These are phyloP conservation scores for Eucriotettix oculatus DNA, from an alignment of 2,888 invertebrate genomes.

Conservation along the genomic window DNA sequence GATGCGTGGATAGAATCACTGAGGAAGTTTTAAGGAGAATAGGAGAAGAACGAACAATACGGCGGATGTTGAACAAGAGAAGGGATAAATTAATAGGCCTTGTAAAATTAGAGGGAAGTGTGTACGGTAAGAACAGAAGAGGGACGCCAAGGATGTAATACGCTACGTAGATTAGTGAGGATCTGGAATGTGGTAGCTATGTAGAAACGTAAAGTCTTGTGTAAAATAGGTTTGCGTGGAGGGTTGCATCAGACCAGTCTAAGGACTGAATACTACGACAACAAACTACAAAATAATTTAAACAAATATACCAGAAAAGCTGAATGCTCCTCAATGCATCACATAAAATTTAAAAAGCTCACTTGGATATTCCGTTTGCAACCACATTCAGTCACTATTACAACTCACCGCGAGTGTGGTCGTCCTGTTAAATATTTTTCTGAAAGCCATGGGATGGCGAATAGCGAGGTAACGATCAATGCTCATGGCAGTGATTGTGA, in stretches of 20 bases:
- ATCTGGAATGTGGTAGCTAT: too few species aligned
- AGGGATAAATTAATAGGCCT: too few species aligned
- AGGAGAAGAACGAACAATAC: too few species aligned
- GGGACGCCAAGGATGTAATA: not conserved
- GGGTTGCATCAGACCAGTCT: not conserved
- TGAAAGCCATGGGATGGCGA: slow-evolving; percentile 52
- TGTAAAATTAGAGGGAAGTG: too few species aligned
- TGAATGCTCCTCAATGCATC: too few species aligned
- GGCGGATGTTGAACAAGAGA: too few species aligned
- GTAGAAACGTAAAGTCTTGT: too few species aligned
- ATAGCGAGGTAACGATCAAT: slow-evolving; percentile 60
- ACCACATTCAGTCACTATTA: not conserved
- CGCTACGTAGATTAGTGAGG: not conserved
- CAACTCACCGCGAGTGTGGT: slow-evolving; percentile 38
- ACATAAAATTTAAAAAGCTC: too few species aligned
- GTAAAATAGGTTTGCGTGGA: not conserved
- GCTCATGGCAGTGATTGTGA: slow-evolving; percentile 65
- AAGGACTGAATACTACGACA: not conserved
- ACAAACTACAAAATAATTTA: too few species aligned
- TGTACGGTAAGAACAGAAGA: too few species aligned
- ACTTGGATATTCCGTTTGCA: not conserved
- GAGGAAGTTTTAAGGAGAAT: too few species aligned
- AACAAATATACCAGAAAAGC: too few species aligned
- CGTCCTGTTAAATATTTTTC: slow-evolving; percentile 49
- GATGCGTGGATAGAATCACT: not conserved